These are phyloP conservation scores for Heliopora coerulea DNA, from an alignment of 92 coral and sea anemone genomes.

Conservation along the genomic window DNA sequence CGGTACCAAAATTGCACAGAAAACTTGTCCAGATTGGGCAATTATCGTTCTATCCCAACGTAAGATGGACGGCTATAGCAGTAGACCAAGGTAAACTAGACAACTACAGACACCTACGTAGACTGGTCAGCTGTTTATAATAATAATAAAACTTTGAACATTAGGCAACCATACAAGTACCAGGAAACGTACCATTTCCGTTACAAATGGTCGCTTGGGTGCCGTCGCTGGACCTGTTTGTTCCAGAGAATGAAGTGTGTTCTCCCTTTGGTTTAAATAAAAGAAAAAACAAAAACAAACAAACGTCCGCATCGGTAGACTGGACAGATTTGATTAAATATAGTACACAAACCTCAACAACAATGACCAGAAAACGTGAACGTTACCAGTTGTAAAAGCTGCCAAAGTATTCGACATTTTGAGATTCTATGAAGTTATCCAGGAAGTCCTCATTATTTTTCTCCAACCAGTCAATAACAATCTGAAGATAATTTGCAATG, in stretches of 20 bases:
- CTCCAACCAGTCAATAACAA: slow-evolving; percentile 97
- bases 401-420: slow-evolving; percentile 87
- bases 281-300: background rate
- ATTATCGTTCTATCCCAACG: too few species aligned
- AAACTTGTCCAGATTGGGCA: too few species aligned
- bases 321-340: background rate
- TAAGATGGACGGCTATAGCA: too few species aligned
- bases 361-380: background rate
- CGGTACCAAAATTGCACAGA: too few species aligned
- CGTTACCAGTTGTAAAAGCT: slow-evolving; percentile 84
- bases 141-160: too few species aligned
- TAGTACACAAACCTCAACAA: background rate
- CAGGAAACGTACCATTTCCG: slow-evolving; percentile 89
- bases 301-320: too few species aligned
- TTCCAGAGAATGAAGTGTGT: slow-evolving; percentile 80
- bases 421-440: slow-evolving; percentile 70
- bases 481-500: slow-evolving; percentile 47
- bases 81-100: too few species aligned
- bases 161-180: too few species aligned
- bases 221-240: slow-evolving; percentile 59
- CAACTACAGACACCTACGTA: too few species aligned
- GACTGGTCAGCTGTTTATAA: too few species aligned
- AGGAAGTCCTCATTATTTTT: slow-evolving; percentile 92
- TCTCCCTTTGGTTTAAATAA: slow-evolving; percentile 63
- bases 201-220: slow-evolving; percentile 74